phyloP scores from a whole-genome alignment of 2,888 invertebrate species.

The Ditula angustiorana region DNA sequence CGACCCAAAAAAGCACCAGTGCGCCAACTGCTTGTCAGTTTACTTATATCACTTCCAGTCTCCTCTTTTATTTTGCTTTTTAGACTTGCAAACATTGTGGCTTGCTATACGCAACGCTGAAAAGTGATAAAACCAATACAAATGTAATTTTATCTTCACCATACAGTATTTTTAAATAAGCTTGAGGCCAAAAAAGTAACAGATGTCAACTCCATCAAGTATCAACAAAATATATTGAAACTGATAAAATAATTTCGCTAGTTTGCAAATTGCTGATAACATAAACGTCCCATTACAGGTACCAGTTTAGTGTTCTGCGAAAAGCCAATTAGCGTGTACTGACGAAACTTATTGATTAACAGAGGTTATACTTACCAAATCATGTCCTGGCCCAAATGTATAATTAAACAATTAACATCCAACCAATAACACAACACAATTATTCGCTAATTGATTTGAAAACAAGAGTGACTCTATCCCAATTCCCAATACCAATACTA shows the following conservation, averaged over 20 bases:
- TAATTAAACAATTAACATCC: not conserved
- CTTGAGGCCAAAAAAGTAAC: not conserved
- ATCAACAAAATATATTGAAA: constrained; percentile 1
- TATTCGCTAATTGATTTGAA: constrained; percentile 19
- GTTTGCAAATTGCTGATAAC: constrained; percentile 59
- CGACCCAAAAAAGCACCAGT: constrained; percentile 80
- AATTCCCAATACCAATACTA: not conserved
- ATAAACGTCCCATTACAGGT: constrained; percentile 51
- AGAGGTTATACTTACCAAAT: constrained; percentile 16
- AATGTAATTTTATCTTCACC: not conserved
- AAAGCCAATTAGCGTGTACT: not conserved
- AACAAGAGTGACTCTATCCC: constrained; percentile 29
- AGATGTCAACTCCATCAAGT: not conserved
- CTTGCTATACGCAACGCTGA: constrained; percentile 45
- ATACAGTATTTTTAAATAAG: not conserved
- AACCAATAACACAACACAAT: constrained; percentile 26
- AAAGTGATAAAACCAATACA: not conserved
- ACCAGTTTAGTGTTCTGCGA: constrained; percentile 45
- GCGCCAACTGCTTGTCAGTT: constrained; percentile 79
- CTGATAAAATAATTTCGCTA: constrained; percentile 41
- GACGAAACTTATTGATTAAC: not conserved
- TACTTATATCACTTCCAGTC: constrained; percentile 92
- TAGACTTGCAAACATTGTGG: constrained; percentile 92
- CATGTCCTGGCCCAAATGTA: constrained; percentile 1
- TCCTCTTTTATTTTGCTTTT: constrained; percentile 96